Evolutionary conservation across 2,113 vertebrate species (phyloP), one percentile per base, ranked within the genome.

Genomic region (Aepyceros melampus): DNA sequence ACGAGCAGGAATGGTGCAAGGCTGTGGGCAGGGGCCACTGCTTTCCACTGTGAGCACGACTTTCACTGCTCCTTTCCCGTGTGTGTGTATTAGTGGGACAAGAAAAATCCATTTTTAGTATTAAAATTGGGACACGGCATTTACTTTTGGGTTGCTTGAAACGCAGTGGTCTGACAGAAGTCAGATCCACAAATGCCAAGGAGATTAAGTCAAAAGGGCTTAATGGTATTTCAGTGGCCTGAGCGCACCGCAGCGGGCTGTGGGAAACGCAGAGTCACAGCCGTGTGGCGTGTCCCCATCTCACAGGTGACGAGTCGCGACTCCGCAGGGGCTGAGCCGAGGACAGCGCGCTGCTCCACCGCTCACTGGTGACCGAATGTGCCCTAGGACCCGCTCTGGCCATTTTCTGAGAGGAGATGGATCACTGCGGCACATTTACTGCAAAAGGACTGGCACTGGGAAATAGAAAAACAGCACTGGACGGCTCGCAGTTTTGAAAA

Each of bases 171-270:
- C 25, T 15, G 29, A 89, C 36, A 40, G 8, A 95, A 64, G 64
- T 83, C 62, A 58, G 60, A 47, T 17, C 49, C 36, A 83, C 62
- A 94, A 56, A 92, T 83, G 25, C 55, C 82, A 58, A 67, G 45
- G 67, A 16, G 31, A 49, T 79, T 71, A 23, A 76, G 23, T 67
- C 29, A n/a, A 84, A 87, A 79, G 19, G 45, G 47, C n/a, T 51
- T 55, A 51, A 15, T 0, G 6, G 40, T 9, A 25, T 76, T 83
- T 88, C 3, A 45, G 81, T 13, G 27, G 43, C 16, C 49, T 31
- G 71, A 16, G 33, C 10, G 19, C 31, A 60, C 40, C 14, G 47
- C 36, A 40, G 21, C 1, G 1, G 21, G 55, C 43, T 4, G 25
- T 31, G 89, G 81, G 33, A 85, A 82, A 62, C 11, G 51, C 29